Evolutionary conservation across 2,888 invertebrate genomes (phyloP).

Genomic region (Parnassius apollo): DNA sequence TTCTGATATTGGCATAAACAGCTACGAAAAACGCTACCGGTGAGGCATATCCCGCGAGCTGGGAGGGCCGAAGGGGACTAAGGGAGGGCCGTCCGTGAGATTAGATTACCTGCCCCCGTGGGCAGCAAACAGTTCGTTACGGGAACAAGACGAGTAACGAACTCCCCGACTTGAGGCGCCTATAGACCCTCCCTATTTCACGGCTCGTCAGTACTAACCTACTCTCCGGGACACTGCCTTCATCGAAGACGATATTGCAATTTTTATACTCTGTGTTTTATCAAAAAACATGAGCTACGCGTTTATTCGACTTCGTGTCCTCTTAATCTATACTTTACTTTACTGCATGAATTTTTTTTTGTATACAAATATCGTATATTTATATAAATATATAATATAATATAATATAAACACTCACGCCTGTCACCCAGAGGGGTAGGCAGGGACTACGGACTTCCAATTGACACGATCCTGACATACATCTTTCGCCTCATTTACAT

Average conservation of each 20-base stretch:
- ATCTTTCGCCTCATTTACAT: too few relatives aligned
- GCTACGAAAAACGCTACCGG: conserved; percentile 54
- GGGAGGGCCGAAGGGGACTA: conserved; percentile 23
- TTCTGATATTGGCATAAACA: conserved; percentile 71
- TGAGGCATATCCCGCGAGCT: conserved; percentile 35
- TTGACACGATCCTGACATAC: too few relatives aligned
- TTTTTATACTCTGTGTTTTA: neutral
- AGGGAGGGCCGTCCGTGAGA: conserved; percentile 40
- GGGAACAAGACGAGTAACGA: conserved; percentile 26
- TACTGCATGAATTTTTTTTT: too few relatives aligned
- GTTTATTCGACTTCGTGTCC: too few relatives aligned
- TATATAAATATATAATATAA: too few relatives aligned
- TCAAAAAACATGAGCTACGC: conserved; percentile 21
- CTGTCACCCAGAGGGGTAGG: too few relatives aligned
- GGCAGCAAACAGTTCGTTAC: conserved; percentile 76
- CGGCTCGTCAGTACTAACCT: conserved; percentile 1
- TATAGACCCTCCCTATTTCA: conserved; percentile 22
- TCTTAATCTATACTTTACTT: too few relatives aligned
- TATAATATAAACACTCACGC: too few relatives aligned
- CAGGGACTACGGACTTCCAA: too few relatives aligned
- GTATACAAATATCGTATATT: too few relatives aligned
- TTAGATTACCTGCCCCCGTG: conserved; percentile 76
- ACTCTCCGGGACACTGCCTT: conserved; percentile 21
- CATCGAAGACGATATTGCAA: conserved; percentile 22
- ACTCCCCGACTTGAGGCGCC: conserved; percentile 31